phyloP scores from a whole-genome alignment of 2,888 invertebrate species.

The Timema podura region DNA sequence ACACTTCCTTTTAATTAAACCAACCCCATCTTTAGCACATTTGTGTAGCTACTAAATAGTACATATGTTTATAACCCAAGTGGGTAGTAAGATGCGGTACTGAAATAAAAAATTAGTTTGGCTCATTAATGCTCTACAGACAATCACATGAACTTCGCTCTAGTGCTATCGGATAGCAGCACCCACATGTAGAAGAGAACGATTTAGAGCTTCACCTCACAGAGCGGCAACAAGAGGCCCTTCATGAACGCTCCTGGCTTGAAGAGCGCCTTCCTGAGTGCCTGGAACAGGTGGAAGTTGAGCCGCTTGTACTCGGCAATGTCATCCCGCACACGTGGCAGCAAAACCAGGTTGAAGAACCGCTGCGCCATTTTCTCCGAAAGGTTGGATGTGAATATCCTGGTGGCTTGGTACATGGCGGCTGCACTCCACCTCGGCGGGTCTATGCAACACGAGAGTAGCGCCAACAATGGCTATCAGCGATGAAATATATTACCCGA shows the following conservation, averaged over 20 bases:
- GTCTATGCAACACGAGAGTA: conserved; percentile 47
- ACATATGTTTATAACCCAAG: too few species aligned
- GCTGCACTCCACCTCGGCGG: conserved; percentile 98
- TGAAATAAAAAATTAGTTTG: too few species aligned
- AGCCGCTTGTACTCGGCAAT: conserved; percentile 90
- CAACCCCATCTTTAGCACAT: too few species aligned
- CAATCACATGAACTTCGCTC: too few species aligned
- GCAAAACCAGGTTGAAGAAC: conserved; percentile 87
- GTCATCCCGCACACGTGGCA: conserved; percentile 92
- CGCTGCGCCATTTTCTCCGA: conserved; percentile 95
- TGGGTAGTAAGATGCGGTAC: too few species aligned
- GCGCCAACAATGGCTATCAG: too few species aligned
- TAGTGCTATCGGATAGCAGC: too few species aligned
- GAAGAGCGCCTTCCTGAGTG: conserved; percentile 86
- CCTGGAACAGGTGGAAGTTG: conserved; percentile 95
- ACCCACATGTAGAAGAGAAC: too few species aligned
- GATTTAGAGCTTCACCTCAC: conserved; percentile 46
- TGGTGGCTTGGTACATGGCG: conserved; percentile 92
- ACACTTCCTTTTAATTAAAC: too few species aligned
- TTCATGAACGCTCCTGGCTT: conserved; percentile 99
- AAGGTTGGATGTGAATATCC: conserved; percentile 95
- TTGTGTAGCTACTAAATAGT: too few species aligned
- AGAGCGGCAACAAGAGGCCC: conserved; percentile 63
- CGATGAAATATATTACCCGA: too few species aligned
- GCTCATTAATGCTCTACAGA: too few species aligned